Evolutionary conservation across 2,888 invertebrate genomes (phyloP), one percentile per base, ranked within the genome.

Genomic region (Lepidocyrtoides sp.): DNA sequence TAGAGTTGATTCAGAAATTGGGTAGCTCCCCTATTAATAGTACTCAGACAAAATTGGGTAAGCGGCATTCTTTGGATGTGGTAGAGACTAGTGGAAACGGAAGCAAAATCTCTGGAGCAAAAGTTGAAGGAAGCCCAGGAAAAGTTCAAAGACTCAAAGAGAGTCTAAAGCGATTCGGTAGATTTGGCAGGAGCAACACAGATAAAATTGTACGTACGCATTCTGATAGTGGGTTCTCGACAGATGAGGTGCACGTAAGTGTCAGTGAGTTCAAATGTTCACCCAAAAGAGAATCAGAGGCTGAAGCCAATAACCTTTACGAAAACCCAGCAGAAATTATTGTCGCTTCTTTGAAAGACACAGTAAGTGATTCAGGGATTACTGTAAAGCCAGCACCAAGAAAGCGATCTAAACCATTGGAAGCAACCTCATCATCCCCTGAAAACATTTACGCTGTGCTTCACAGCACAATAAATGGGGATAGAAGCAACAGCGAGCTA

Each of bases 81-180:
- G 17, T 89, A 20, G 92, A 92, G 1, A 36, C 69, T 12, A 23
- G n/a, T 1, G 81, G 12, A 17, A 57, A 17, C 32, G 23, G 32
- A 0, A 83, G 60, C 23, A 92, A 92, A 69, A 14, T 20, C 5
- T 87, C 79, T 69, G 72, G 75, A 8, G 72, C 84, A 41, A 92
- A 92, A 54, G 91, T 84, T 8, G 93, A 92, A 23, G 88, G 85
- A 17, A 92, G 88, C 69, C 92, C 93, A 10, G 92, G 93, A 75
- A 93, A 93, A 75, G 93, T 93, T 8, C 92, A 92, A 3, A 87
- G 93, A 29, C 36, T 93, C 4, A 93, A 93, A 29, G 93, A 93
- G 26, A 93, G 91, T 41, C 79, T 93, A 0, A 91, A 91, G 60
- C 54, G 89, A 77, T 93, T 93, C 63, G 93, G 93, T 4, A 63